A percentile compares a stretch with the other conserved stretches of the same genome.
These are phyloP conservation scores for Chymomyza costata DNA, from an alignment of 1,140 invertebrate genomes.

Conservation along the genomic window DNA sequence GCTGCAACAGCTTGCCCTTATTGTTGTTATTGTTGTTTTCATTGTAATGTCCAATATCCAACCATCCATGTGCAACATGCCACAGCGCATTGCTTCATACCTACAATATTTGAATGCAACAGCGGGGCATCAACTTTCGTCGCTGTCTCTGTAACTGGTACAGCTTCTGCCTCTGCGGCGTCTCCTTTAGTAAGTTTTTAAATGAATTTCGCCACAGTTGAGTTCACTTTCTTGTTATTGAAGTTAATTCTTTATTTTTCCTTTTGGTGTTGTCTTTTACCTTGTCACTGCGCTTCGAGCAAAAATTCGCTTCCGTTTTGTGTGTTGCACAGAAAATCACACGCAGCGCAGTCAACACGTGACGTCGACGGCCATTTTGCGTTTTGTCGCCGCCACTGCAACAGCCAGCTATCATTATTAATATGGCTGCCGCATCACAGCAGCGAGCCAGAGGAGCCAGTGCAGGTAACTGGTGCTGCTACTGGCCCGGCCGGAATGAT, in stretches of 20 bases:
- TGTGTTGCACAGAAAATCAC: slow-evolving; percentile 48
- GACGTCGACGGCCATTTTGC: slow-evolving; percentile 57
- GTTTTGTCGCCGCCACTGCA: slow-evolving; percentile 35
- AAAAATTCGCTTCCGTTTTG: slow-evolving; percentile 29
- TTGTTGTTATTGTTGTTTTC: not conserved
- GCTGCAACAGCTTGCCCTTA: slow-evolving; percentile 9
- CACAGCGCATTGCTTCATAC: too few species aligned
- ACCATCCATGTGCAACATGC: not conserved
- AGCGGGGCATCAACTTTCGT: not conserved
- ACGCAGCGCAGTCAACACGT: slow-evolving; percentile 56
- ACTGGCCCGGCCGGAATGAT: slow-evolving; percentile 16
- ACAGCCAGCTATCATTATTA: slow-evolving; percentile 56
- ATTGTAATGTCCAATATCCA: not conserved
- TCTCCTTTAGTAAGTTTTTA: too few species aligned
- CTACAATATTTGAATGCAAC: too few species aligned
- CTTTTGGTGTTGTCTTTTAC: too few species aligned
- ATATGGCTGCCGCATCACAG: slow-evolving; percentile 33
- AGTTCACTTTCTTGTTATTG: too few species aligned
- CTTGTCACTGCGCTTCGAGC: slow-evolving; percentile 8
- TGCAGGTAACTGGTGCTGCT: not conserved
- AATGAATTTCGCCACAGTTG: too few species aligned
- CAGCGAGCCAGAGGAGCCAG: too few species aligned
- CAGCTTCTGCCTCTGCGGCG: slow-evolving; percentile 17
- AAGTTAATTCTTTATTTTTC: too few species aligned
- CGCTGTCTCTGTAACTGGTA: slow-evolving; percentile 10